Evolutionary conservation across 2,888 invertebrate species (phyloP).

Genomic region (Chloroclystis v-ata): DNA sequence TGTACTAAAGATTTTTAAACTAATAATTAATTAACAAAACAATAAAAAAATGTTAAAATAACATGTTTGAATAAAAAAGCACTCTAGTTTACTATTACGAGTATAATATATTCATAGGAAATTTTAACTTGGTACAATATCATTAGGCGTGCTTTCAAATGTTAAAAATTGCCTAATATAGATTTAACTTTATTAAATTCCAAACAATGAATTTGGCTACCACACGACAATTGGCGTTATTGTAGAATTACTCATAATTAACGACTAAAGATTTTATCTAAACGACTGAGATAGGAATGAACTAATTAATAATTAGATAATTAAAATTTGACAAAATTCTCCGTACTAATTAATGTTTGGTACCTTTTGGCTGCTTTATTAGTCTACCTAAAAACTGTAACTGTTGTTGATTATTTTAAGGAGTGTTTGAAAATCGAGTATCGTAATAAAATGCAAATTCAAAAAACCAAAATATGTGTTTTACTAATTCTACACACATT

Average conservation of each 20-base stretch:
- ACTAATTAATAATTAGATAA: slow-evolving; percentile 12
- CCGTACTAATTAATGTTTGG: slow-evolving; percentile 39
- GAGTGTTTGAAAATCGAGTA: slow-evolving; percentile 63
- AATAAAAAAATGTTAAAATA: no score
- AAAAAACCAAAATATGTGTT: slow-evolving; percentile 47
- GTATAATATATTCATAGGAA: background rate
- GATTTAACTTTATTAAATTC: no score
- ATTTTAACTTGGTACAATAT: background rate
- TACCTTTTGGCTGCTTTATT: slow-evolving; percentile 51
- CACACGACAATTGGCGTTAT: slow-evolving; percentile 11
- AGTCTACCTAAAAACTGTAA: slow-evolving; percentile 28
- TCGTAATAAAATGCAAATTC: slow-evolving; percentile 63
- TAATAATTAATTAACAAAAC: background rate
- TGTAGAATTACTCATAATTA: slow-evolving; percentile 9
- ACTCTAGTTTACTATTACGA: background rate
- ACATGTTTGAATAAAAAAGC: no score
- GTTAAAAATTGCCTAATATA: no score
- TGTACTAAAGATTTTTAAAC: background rate
- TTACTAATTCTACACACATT: slow-evolving; percentile 18
- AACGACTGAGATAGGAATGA: slow-evolving; percentile 9
- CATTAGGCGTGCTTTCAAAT: background rate
- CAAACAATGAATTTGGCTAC: background rate
- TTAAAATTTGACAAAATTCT: slow-evolving; percentile 16
- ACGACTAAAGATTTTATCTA: slow-evolving; percentile 9
- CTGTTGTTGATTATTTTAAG: slow-evolving; percentile 61